Evolutionary conservation across 2,113 vertebrate species (phyloP).

Genomic region (Nycticebus coucang): DNA sequence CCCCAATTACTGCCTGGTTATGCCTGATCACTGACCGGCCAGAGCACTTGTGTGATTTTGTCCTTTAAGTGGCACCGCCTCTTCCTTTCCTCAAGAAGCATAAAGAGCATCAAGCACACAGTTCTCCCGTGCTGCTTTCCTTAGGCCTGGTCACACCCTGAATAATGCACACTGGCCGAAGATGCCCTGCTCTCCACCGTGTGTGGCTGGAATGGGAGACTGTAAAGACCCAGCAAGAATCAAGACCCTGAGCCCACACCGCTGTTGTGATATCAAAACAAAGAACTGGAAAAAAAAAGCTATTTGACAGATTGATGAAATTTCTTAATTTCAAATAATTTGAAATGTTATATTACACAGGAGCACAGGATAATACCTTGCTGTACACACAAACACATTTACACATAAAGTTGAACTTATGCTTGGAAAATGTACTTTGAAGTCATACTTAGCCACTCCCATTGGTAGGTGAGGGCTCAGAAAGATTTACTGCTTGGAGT

Average conservation of each 20-base stretch:
- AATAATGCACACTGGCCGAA: background rate
- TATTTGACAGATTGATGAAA: background rate
- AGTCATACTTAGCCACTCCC: background rate
- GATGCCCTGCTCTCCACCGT: fast-evolving
- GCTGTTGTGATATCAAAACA: background rate
- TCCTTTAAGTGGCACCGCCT: background rate
- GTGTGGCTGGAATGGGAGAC: too few relatives aligned
- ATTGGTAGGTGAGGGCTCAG: background rate
- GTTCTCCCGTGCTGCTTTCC: fast-evolving
- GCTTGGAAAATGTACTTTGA: background rate
- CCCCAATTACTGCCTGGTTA: background rate
- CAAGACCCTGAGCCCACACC: fast-evolving
- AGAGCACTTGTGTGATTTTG: background rate
- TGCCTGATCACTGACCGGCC: background rate
- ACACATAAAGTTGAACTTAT: background rate
- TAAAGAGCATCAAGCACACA: background rate
- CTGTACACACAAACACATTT: background rate
- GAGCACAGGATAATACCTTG: background rate
- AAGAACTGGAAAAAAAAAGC: background rate
- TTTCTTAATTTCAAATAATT: background rate
- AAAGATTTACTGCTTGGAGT: background rate
- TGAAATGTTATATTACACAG: background rate
- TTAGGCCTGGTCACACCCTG: fast-evolving
- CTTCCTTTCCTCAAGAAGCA: background rate
- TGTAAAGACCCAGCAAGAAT: background rate